Evolutionary conservation across 1,140 invertebrate genomes (phyloP).

Genomic region (Hycleus phaleratus): DNA sequence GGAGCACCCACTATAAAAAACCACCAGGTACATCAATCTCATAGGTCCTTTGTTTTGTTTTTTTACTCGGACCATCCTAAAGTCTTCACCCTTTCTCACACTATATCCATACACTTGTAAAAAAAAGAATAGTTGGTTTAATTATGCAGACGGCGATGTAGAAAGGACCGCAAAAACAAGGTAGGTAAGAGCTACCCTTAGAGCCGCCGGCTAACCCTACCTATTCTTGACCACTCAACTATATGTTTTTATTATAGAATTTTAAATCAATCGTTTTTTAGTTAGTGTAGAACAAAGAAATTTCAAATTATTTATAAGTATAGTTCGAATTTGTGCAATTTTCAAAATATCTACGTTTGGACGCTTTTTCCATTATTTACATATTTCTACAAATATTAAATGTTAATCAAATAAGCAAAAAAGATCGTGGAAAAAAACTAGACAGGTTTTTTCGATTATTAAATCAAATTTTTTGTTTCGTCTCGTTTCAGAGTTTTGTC

Average conservation of each 20-base stretch:
- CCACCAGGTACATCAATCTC: constrained; percentile 29
- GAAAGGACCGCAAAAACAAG: constrained; percentile 18
- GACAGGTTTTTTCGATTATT: background rate
- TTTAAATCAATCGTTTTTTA: background rate
- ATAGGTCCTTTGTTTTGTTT: constrained; percentile 17
- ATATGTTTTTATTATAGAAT: background rate
- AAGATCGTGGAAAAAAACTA: background rate
- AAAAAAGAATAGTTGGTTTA: constrained; percentile 10
- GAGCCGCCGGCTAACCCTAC: no score
- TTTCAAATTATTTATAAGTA: no score
- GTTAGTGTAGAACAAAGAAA: background rate
- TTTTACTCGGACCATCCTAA: constrained; percentile 23
- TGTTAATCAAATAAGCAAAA: no score
- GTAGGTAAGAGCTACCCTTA: constrained; percentile 17
- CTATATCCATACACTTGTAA: background rate
- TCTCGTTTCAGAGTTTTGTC: background rate
- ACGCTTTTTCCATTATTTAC: no score
- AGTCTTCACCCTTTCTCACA: constrained; percentile 32
- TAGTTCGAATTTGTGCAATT: no score
- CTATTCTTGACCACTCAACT: no score
- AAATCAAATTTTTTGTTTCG: background rate
- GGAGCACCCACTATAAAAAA: constrained; percentile 34
- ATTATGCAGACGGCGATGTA: constrained; percentile 20
- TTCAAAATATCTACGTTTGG: no score
- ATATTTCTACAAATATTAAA: no score